Evolutionary conservation across 2,888 invertebrate species (phyloP).

Genomic region (Acanthosepion lycidas): DNA sequence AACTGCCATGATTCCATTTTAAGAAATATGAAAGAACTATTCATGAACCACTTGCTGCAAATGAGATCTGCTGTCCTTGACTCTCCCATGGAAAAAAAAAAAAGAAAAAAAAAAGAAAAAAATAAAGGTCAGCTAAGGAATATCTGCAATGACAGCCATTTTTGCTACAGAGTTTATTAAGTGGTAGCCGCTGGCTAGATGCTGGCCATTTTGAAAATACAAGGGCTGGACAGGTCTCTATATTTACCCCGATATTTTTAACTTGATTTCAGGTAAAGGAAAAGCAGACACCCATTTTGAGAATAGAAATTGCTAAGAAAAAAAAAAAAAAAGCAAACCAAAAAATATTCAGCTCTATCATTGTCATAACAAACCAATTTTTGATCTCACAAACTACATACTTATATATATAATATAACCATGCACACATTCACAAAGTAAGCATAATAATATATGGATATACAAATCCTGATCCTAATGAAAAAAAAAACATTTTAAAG

Average conservation of each 20-base stretch:
- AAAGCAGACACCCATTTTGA: background rate
- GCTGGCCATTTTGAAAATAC: background rate
- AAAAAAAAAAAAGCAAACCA: background rate
- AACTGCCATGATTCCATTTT: background rate
- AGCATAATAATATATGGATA: too few relatives aligned
- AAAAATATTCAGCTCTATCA: background rate
- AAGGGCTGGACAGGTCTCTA: background rate
- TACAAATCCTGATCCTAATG: too few relatives aligned
- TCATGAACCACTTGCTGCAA: background rate
- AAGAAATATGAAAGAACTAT: background rate
- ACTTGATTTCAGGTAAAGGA: background rate
- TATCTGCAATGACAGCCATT: constrained; percentile 1
- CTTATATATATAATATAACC: background rate
- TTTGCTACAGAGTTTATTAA: background rate
- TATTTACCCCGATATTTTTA: background rate
- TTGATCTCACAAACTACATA: background rate
- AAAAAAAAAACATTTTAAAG: too few relatives aligned
- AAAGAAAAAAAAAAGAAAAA: background rate
- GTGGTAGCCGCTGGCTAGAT: constrained; percentile 16
- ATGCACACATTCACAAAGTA: background rate
- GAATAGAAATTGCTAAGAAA: background rate
- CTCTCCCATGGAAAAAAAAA: background rate
- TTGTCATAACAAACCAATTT: background rate
- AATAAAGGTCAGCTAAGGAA: background rate
- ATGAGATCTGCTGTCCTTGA: background rate